These are phyloP conservation scores for Sebastes taczanowskii DNA, from an alignment of 2,797 vertebrate species.

Conservation along the genomic window DNA sequence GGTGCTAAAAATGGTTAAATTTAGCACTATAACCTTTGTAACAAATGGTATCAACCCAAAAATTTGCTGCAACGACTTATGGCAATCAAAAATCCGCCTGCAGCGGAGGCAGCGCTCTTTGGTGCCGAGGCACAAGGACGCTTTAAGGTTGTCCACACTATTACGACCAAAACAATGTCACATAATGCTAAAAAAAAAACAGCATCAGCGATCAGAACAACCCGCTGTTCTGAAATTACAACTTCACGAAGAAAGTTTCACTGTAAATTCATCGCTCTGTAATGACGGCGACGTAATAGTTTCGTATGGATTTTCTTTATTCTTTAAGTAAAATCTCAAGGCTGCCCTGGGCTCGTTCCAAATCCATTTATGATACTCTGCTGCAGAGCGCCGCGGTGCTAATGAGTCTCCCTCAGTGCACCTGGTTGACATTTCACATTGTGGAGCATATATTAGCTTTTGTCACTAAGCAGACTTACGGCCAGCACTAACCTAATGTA, in stretches of 20 bases:
- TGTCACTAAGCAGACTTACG: conserved; percentile 10
- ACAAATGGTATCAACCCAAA: no score
- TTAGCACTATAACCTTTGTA: no score
- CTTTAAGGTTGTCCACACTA: neutral
- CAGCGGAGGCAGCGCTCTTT: neutral
- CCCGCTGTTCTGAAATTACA: neutral
- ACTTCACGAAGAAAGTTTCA: neutral
- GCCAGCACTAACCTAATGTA: neutral
- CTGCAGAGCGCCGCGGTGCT: conserved; percentile 28
- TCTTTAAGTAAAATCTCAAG: conserved; percentile 28
- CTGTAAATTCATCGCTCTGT: conserved; percentile 3
- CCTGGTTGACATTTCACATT: conserved; percentile 53
- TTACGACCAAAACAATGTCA: neutral
- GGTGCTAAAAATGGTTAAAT: no score
- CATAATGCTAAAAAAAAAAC: neutral
- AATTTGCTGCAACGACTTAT: no score
- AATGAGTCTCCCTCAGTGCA: conserved; percentile 50
- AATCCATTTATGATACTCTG: conserved; percentile 33
- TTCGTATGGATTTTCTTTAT: conserved; percentile 32
- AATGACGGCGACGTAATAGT: conserved; percentile 9
- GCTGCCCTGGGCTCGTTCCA: conserved; percentile 18
- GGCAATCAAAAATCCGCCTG: neutral
- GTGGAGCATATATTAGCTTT: conserved; percentile 8
- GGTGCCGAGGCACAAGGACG: neutral
- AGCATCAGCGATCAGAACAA: neutral